Evolutionary conservation across 2,888 invertebrate genomes (phyloP), one percentile per base, ranked within the genome.

Genomic region (Boloria euphrosyne): DNA sequence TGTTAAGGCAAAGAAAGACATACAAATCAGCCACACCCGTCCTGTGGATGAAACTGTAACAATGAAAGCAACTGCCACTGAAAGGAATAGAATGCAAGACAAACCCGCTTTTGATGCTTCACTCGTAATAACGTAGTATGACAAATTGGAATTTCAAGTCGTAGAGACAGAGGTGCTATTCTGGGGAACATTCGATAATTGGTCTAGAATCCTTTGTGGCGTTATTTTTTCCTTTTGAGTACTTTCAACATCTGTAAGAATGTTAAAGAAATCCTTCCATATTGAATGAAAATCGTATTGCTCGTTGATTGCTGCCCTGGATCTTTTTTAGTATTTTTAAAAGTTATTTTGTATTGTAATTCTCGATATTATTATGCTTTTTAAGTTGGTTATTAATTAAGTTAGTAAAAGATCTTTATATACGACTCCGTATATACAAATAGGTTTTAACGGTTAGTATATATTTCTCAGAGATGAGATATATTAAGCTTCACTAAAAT

Each of bases 71-170:
- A 77, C 75, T 55, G 55, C 75, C 68, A 73, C 67, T 76, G 76
- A 79, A 75, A 73, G 76, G 75, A 75, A 71, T 69, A 71, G 72
- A 73, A 71, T 72, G 74, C 72, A 71, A 67, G 76, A 75, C 73
- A 74, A 74, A 69, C 74, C 68, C 71, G 73, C 80, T 78, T 81
- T 85, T 84, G 84, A 86, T 78, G 73, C 72, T 73, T 75, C 74
- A 67, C 70, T 71, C 76, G 80, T 83, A 83, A 84, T 86, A n/a
- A 82, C 80, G 80, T 83, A 82, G 79, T 83, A 84, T 85, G 85
- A 87, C 85, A 87, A 87, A 87, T 87, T 86, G 85, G 76, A 82
- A 82, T 78, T 82, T 81, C 80, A 79, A 81, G 77, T 78, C 76
- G 73, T 71, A 66, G 72, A 73, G 84, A 83, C 85, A 78, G 77